Conservation (phyloP, 2,888 invertebrate genomes). For the Strigamia maritima region DNA sequence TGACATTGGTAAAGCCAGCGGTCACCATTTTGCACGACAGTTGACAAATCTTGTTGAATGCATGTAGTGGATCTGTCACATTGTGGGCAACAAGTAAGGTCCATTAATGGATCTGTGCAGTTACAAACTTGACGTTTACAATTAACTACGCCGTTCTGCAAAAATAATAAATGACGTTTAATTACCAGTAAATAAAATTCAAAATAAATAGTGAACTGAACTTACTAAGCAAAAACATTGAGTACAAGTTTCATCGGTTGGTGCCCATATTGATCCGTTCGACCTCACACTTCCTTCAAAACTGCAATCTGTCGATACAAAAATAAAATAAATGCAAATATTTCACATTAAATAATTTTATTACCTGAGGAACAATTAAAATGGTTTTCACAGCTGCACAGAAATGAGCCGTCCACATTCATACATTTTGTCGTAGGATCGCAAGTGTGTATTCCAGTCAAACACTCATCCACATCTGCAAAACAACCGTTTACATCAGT, state of each 20-base stretch:
- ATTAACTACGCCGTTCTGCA: conserved; percentile 53
- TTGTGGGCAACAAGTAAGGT: conserved; percentile 71
- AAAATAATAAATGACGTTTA: conserved; percentile 36
- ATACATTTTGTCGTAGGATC: conserved; percentile 73
- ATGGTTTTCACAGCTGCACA: conserved; percentile 65
- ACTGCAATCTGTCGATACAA: conserved; percentile 62
- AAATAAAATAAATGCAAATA: neutral
- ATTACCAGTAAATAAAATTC: too few species aligned
- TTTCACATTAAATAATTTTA: conserved; percentile 14
- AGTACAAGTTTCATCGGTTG: conserved; percentile 47
- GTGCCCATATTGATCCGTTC: conserved; percentile 48
- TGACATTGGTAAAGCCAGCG: conserved; percentile 88
- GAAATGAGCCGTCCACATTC: conserved; percentile 75
- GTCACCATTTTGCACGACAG: conserved; percentile 74
- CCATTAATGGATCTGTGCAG: conserved; percentile 56
- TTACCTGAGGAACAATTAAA: conserved; percentile 50
- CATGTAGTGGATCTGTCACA: conserved; percentile 68
- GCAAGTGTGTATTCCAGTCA: conserved; percentile 71
- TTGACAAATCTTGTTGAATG: conserved; percentile 73
- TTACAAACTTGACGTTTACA: conserved; percentile 69
- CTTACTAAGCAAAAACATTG: conserved; percentile 49
- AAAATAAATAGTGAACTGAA: too few species aligned
- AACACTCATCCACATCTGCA: conserved; percentile 80
- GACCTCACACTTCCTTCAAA: conserved; percentile 60
- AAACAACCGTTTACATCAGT: conserved; percentile 42